Conservation (phyloP, 2,113 vertebrate genomes). For the Siniperca chuatsi region DNA sequence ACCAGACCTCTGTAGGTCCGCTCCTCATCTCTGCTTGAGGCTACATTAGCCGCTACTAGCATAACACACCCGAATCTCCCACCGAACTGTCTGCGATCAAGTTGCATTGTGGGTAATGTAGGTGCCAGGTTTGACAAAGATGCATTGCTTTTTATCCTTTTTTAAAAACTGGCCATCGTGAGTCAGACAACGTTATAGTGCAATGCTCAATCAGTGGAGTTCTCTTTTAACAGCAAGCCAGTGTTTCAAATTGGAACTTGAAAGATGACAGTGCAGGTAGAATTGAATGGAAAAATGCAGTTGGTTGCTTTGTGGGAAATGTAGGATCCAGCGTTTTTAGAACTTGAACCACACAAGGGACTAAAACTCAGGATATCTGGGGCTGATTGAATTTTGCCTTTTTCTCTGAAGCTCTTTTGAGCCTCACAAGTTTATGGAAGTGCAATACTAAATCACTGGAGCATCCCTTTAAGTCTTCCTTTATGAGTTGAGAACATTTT, state of each 20-base stretch:
- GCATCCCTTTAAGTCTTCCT: background rate
- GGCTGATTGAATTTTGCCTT: background rate
- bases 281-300: no score
- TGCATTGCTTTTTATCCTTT: no score
- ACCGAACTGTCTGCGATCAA: background rate
- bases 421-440: no score
- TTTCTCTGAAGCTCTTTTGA: no score
- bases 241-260: no score
- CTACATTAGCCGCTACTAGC: background rate
- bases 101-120: background rate
- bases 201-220: no score
- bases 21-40: background rate
- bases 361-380: background rate
- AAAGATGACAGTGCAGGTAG: no score
- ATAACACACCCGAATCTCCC: background rate
- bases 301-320: no score
- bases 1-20: background rate
- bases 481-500: background rate
- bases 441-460: no score
- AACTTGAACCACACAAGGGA: background rate
- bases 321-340: background rate
- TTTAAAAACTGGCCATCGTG: no score
- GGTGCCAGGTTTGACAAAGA: background rate
- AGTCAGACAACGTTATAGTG: no score
- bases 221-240: no score